Percentiles rank a stretch among this genome's conserved stretches.
phyloP scores from a whole-genome alignment of 1,140 invertebrate genomes.

The Rhopalosiphum padi region DNA sequence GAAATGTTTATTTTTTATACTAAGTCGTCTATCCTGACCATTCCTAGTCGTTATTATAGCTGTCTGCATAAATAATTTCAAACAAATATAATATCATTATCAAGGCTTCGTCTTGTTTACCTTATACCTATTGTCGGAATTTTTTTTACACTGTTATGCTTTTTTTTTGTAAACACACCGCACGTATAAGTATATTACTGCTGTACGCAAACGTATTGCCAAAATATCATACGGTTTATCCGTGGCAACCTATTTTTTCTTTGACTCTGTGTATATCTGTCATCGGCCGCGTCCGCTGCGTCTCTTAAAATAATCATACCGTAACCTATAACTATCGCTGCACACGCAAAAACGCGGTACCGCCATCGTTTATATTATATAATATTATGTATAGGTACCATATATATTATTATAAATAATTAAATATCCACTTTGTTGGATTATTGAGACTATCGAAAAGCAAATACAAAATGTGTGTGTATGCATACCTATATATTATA shows the following conservation, averaged over 20 bases:
- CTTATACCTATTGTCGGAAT: background rate
- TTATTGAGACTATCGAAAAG: background rate
- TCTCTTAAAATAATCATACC: background rate
- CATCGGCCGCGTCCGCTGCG: background rate
- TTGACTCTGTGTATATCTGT: background rate
- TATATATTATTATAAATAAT: background rate
- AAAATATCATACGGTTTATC: background rate
- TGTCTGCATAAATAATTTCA: background rate
- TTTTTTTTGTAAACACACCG: background rate
- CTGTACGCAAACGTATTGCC: background rate
- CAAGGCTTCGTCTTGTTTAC: background rate
- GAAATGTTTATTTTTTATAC: background rate
- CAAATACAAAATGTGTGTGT: background rate
- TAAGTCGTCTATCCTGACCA: background rate
- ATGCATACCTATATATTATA: background rate
- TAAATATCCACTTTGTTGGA: background rate
- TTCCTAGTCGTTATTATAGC: background rate
- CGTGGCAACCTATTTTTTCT: slow-evolving; percentile 4
- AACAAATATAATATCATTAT: background rate
- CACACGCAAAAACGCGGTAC: background rate
- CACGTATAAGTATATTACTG: background rate
- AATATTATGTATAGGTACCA: background rate
- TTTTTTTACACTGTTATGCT: background rate
- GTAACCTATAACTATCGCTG: background rate
- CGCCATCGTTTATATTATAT: background rate